Percentiles rank a stretch among this genome's conserved stretches.
Conservation (phyloP, 2,888 invertebrate genomes). For the Oligia fasciuncula region DNA sequence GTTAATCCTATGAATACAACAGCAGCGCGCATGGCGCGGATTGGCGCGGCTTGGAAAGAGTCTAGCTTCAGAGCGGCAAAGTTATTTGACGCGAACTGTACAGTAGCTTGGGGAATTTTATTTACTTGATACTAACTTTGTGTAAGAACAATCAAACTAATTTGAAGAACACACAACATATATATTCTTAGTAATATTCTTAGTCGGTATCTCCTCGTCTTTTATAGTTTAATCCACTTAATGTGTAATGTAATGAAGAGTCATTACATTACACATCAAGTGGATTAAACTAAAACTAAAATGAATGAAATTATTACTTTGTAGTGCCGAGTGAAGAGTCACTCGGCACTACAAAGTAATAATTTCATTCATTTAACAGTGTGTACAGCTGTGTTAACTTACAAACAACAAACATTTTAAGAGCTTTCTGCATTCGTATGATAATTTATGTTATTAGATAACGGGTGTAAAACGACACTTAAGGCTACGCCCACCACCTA, state of each 20-base stretch:
- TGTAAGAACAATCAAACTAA: conserved; percentile 8
- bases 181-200: background rate
- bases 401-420: conserved; percentile 29
- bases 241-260: conserved; percentile 16
- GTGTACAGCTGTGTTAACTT: conserved; percentile 19
- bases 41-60: no score
- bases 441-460: no score
- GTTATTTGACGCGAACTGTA: no score
- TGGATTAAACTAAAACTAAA: no score
- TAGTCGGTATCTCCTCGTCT: conserved; percentile 15
- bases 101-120: background rate
- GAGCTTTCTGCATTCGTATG: background rate
- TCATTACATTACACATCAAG: no score
- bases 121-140: background rate
- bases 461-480: no score
- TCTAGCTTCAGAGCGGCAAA: no score
- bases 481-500: no score
- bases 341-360: conserved; percentile 43
- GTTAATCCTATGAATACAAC: no score
- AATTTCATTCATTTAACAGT: conserved; percentile 53
- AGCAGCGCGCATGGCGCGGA: no score
- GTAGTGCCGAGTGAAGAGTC: background rate
- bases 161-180: conserved; percentile 16
- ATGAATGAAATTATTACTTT: no score
- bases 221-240: conserved; percentile 50